phyloP scores from a whole-genome alignment of 1,140 invertebrate species.

The Drosophila truncata region DNA sequence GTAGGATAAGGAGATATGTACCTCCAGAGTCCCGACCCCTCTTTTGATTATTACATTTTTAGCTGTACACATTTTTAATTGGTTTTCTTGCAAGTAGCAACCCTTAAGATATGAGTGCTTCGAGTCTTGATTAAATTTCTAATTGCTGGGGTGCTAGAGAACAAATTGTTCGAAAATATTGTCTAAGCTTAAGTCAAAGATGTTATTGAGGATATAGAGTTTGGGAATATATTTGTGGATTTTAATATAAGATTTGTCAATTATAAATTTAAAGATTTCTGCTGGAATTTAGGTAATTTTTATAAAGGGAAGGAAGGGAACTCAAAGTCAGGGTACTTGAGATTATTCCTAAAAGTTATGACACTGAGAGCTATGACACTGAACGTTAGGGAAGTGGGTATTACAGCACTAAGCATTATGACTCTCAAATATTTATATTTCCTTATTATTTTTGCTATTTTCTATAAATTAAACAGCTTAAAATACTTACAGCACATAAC shows the following conservation, averaged over 20 bases:
- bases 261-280: neutral
- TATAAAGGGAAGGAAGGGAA: no score
- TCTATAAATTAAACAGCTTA: neutral
- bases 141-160: conserved; percentile 23
- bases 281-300: neutral
- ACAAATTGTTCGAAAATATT: conserved; percentile 42
- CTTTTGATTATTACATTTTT: conserved; percentile 72
- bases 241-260: neutral
- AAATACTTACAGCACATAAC: conserved; percentile 97
- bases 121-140: conserved; percentile 54
- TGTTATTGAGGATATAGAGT: neutral
- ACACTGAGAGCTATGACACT: neutral
- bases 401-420: neutral
- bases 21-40: neutral
- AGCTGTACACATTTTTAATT: conserved; percentile 71
- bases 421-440: neutral
- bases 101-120: conserved; percentile 20
- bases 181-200: neutral
- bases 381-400: neutral
- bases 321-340: no score
- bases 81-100: conserved; percentile 43
- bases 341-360: neutral
- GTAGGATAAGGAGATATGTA: conserved; percentile 1
- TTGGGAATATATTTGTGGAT: neutral
- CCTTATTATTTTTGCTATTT: no score